phyloP scores from a whole-genome alignment of 2,888 invertebrate genomes.

The Tinea trinotella region DNA sequence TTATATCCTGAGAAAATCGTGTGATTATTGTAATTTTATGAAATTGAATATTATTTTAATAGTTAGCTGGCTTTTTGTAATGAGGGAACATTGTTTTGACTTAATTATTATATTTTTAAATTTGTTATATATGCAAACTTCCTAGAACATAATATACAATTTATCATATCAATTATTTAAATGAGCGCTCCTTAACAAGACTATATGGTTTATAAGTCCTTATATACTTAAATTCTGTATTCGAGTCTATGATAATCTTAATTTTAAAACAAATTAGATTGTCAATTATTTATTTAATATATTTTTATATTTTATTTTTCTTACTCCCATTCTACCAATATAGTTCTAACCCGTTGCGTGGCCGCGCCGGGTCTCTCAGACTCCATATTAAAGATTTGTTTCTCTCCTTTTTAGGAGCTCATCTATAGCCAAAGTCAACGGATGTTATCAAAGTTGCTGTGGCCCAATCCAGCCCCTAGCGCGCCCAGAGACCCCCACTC shows the following conservation, averaged over 20 bases:
- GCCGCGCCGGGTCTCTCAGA: slow-evolving; percentile 1
- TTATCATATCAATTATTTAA: no score
- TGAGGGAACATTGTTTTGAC: no score
- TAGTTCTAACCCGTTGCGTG: slow-evolving; percentile 16
- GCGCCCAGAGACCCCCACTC: slow-evolving; percentile 69
- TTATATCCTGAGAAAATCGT: neutral
- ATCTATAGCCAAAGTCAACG: slow-evolving; percentile 73
- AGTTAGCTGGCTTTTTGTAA: neutral
- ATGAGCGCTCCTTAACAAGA: no score
- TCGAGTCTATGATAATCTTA: no score
- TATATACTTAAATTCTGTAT: no score
- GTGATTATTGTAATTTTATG: neutral
- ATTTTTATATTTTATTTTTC: slow-evolving; percentile 20
- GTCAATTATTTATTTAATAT: neutral
- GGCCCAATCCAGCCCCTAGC: slow-evolving; percentile 69
- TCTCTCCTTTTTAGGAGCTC: slow-evolving; percentile 71
- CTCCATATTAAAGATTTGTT: slow-evolving; percentile 64
- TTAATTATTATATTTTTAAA: no score
- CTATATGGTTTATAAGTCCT: no score
- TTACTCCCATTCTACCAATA: neutral
- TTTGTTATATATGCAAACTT: no score
- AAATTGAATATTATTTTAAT: neutral
- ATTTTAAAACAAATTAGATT: no score
- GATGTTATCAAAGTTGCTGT: slow-evolving; percentile 73
- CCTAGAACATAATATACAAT: no score